Conservation (phyloP, 2,113 vertebrate species). For the Atrichornis clamosus region DNA sequence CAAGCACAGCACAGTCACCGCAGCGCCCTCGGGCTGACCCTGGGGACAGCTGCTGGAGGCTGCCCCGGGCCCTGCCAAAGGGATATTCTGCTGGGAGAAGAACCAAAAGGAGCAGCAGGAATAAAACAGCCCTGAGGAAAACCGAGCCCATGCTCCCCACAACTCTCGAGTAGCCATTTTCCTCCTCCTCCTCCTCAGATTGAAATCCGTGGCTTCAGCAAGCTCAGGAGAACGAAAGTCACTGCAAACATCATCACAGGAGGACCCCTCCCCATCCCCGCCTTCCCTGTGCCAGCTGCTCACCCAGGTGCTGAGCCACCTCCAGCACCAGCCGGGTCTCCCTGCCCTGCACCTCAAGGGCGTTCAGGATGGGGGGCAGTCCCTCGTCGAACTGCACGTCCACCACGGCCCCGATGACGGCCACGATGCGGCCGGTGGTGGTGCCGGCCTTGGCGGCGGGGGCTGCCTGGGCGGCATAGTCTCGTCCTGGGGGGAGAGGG, state of each 20-base stretch:
- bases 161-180: neutral
- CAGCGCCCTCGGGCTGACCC: neutral
- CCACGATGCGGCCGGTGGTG: slow-evolving; percentile 86
- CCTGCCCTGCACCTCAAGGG: slow-evolving; percentile 89
- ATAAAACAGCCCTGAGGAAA: neutral
- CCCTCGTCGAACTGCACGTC: slow-evolving; percentile 97
- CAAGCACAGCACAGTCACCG: neutral
- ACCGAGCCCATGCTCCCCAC: rapidly evolving
- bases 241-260: slow-evolving; percentile 71
- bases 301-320: slow-evolving; percentile 97
- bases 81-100: neutral
- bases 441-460: slow-evolving; percentile 72
- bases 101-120: neutral
- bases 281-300: neutral
- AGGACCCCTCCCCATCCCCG: neutral
- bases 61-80: neutral
- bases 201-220: slow-evolving; percentile 73
- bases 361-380: slow-evolving; percentile 94
- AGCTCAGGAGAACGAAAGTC: slow-evolving; percentile 88
- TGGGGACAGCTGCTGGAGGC: neutral
- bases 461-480: slow-evolving; percentile 85
- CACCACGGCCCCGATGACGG: slow-evolving; percentile 96
- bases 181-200: slow-evolving; percentile 71
- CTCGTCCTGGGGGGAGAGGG: slow-evolving; percentile 73
- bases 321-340: slow-evolving; percentile 92